Evolutionary conservation across 2,888 invertebrate genomes (phyloP).

Genomic region (Graphium colonna): DNA sequence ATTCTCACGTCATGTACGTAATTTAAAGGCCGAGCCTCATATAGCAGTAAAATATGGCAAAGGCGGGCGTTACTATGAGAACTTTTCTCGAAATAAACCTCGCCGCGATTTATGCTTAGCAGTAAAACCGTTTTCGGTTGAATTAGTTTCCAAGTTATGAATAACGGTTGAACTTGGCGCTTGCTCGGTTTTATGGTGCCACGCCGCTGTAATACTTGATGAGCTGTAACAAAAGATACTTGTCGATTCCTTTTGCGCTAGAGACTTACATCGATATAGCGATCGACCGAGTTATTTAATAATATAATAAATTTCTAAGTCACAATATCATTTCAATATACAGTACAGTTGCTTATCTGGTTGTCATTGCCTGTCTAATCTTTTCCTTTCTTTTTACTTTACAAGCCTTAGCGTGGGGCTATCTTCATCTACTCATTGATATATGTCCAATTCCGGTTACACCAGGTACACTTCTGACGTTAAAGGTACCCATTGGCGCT

Average conservation of each 20-base stretch:
- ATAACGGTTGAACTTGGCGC: conserved; percentile 49
- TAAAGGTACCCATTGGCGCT: no score
- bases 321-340: no score
- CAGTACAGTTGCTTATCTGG: no score
- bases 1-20: conserved; percentile 22
- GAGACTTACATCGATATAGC: neutral
- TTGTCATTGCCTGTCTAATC: no score
- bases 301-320: no score
- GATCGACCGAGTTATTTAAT: conserved; percentile 3
- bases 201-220: conserved; percentile 28
- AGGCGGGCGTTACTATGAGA: conserved; percentile 18
- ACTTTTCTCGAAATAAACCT: conserved; percentile 43
- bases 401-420: no score
- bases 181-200: conserved; percentile 32
- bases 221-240: conserved; percentile 23
- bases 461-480: no score
- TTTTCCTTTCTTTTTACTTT: no score
- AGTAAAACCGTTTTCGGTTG: conserved; percentile 58
- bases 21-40: conserved; percentile 13
- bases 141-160: conserved; percentile 64
- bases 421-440: no score
- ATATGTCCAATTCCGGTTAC: no score
- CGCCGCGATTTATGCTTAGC: conserved; percentile 59
- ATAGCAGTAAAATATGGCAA: conserved; percentile 21
- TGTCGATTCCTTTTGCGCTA: no score